A percentile compares a stretch with the other conserved stretches of the same genome.
Conservation (phyloP, 2,797 vertebrate genomes). For the Xenops minutus region DNA sequence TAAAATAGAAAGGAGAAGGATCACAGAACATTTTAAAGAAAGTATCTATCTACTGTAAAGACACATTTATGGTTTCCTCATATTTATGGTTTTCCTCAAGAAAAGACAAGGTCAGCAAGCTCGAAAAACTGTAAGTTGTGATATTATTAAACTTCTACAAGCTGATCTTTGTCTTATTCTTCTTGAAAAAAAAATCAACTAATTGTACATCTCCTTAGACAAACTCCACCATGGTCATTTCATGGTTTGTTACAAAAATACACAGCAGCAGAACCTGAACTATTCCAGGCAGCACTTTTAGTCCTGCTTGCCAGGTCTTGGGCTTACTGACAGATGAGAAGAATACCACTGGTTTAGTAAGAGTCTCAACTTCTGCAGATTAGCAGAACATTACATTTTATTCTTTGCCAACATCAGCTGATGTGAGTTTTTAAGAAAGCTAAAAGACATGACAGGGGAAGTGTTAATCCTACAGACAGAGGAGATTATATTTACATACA, state of each 20-base stretch:
- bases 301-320: conserved; percentile 28
- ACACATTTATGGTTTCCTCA: conserved; percentile 28
- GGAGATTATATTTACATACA: background rate
- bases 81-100: conserved; percentile 45
- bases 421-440: background rate
- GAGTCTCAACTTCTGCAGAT: conserved; percentile 1
- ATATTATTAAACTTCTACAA: background rate
- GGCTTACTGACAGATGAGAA: conserved; percentile 48
- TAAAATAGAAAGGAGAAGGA: conserved; percentile 59
- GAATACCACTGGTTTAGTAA: background rate
- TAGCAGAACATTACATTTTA: conserved; percentile 18
- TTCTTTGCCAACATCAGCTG: conserved; percentile 25
- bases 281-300: conserved; percentile 6
- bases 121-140: background rate
- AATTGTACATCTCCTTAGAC: background rate
- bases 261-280: conserved; percentile 13
- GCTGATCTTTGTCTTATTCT: background rate
- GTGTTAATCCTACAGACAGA: background rate
- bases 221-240: conserved; percentile 7
- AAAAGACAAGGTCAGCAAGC: conserved; percentile 6
- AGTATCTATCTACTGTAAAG: background rate
- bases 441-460: background rate
- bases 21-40: conserved; percentile 13
- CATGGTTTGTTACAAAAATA: conserved; percentile 29
- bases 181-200: conserved; percentile 1